Conservation (phyloP, 2,797 vertebrate species). For the Arremon aurantiirostris region DNA sequence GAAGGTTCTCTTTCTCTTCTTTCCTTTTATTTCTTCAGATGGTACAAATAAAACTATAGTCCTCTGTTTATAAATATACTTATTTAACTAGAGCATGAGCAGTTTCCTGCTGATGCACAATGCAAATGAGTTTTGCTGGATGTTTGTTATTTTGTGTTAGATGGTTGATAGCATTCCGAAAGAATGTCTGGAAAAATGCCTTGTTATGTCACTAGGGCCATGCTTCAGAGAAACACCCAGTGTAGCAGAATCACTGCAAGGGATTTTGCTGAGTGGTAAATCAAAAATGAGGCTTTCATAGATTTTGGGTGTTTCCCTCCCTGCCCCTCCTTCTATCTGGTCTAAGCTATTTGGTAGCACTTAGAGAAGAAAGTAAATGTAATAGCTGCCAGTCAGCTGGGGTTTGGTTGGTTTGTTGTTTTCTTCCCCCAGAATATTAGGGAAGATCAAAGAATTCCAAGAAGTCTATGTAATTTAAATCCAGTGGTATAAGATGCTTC, state of each 20-base stretch:
- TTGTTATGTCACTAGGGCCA: background rate
- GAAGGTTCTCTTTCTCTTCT: background rate
- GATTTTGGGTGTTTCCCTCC: background rate
- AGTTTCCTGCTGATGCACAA: background rate
- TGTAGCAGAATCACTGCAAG: background rate
- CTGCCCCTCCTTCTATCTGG: background rate
- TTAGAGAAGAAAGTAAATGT: background rate
- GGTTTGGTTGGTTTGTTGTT: background rate
- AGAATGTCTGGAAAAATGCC: constrained; percentile 20
- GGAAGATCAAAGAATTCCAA: constrained; percentile 11
- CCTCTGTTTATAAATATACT: background rate
- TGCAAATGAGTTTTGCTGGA: background rate
- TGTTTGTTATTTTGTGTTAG: background rate
- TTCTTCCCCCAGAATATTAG: background rate
- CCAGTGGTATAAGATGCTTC: background rate
- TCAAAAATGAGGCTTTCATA: background rate
- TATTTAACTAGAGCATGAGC: background rate
- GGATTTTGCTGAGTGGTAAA: background rate
- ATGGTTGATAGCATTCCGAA: constrained; percentile 1
- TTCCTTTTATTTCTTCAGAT: background rate
- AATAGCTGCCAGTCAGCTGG: background rate
- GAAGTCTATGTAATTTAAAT: background rate
- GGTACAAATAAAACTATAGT: background rate
- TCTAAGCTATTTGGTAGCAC: background rate
- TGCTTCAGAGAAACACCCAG: background rate